Conservation (phyloP, 2,888 invertebrate species). For the Chromoteleia sp. region DNA sequence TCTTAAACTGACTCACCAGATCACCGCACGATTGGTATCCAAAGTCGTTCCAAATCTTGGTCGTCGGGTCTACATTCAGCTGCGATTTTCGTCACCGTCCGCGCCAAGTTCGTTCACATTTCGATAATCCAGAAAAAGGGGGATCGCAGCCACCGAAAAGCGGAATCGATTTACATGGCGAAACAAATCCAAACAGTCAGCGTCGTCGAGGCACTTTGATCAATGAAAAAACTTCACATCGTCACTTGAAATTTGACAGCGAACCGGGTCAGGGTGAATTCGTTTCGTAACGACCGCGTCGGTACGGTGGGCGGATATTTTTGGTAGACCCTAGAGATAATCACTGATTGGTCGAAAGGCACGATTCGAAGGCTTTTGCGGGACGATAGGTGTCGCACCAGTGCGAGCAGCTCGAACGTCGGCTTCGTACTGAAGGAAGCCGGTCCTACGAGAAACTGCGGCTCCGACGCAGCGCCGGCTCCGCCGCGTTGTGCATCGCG, state of each 20-base stretch:
- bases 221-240: constrained; percentile 40
- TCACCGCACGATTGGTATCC: constrained; percentile 25
- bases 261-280: not conserved
- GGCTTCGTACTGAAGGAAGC: constrained; percentile 82
- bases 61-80: not conserved
- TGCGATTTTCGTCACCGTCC: not conserved
- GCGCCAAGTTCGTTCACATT: constrained; percentile 19
- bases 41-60: not conserved
- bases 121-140: not conserved
- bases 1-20: constrained; percentile 26
- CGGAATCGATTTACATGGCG: constrained; percentile 9
- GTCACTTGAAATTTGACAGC: constrained; percentile 16
- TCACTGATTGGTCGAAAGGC: constrained; percentile 38
- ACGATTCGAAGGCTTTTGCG: constrained; percentile 41
- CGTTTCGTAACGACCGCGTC: too few relatives aligned
- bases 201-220: constrained; percentile 35
- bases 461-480: constrained; percentile 68
- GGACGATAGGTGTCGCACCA: constrained; percentile 72
- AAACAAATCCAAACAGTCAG: constrained; percentile 38
- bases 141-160: not conserved
- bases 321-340: constrained; percentile 3
- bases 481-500: constrained; percentile 65
- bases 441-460: constrained; percentile 78
- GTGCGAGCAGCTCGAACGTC: constrained; percentile 81
- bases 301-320: not conserved